Conservation (phyloP, 2,797 vertebrate species). For the Sebastes taczanowskii region DNA sequence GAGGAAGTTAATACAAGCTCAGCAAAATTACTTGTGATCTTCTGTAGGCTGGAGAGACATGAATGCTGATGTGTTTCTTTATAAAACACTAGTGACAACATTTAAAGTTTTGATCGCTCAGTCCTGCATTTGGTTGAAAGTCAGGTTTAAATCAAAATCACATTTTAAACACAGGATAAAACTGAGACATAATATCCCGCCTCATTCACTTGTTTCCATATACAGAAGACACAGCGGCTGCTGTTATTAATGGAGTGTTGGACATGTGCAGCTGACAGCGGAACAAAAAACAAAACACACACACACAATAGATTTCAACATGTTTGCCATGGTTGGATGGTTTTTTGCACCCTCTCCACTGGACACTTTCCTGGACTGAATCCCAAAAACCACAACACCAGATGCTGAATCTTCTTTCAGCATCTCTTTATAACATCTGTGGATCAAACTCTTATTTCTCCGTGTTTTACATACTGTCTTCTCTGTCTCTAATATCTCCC, state of each 20-base stretch:
- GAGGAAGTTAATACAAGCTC: conserved; percentile 30
- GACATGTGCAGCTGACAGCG: conserved; percentile 8
- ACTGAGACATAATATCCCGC: not conserved
- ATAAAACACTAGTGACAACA: not conserved
- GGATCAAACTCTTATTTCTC: not conserved
- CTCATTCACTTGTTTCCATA: conserved; percentile 8
- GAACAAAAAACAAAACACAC: conserved; percentile 7
- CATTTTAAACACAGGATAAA: not conserved
- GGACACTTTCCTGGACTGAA: conserved; percentile 32
- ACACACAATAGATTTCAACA: conserved; percentile 9
- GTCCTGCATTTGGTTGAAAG: not conserved
- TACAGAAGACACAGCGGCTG: not conserved
- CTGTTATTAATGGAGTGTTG: not conserved
- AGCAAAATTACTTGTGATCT: not conserved
- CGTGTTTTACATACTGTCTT: not conserved
- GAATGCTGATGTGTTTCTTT: not conserved
- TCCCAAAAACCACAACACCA: conserved; percentile 44
- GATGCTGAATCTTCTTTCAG: conserved; percentile 2
- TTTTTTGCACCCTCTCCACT: conserved; percentile 25
- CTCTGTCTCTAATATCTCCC: not conserved
- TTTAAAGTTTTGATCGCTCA: not conserved
- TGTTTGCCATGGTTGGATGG: conserved; percentile 24
- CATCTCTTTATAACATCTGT: not conserved
- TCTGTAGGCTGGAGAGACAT: not conserved
- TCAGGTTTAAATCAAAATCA: not conserved